These are phyloP conservation scores for Benitochromis conjunctus DNA, from an alignment of 2,113 vertebrate genomes.

Conservation along the genomic window DNA sequence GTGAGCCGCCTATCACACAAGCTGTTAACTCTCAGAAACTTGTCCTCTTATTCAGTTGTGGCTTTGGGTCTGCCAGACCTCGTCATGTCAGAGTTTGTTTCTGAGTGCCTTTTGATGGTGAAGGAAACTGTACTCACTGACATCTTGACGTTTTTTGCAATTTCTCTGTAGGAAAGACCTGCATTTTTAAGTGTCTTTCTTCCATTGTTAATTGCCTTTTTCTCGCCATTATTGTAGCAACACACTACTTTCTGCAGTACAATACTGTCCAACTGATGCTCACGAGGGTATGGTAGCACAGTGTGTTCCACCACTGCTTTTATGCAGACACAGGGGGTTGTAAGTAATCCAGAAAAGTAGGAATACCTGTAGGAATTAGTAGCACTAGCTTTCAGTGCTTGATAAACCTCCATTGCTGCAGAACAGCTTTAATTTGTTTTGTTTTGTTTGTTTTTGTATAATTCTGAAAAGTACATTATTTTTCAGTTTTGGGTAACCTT, in stretches of 20 bases:
- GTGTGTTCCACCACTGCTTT: background rate
- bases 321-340: background rate
- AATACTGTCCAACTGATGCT: background rate
- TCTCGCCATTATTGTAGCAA: background rate
- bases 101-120: background rate
- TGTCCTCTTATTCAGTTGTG: background rate
- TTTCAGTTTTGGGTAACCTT: background rate
- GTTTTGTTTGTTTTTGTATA: background rate
- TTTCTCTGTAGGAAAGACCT: background rate
- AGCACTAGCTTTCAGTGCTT: background rate
- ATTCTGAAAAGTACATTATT: background rate
- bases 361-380: background rate
- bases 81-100: background rate
- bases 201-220: background rate
- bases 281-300: background rate
- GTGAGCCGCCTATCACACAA: background rate
- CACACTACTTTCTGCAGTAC: background rate
- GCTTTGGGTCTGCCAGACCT: background rate
- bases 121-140: background rate
- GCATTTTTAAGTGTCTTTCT: background rate
- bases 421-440: background rate
- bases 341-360: background rate
- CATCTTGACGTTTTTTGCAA: background rate
- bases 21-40: background rate
- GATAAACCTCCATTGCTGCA: background rate